Percentiles rank a stretch among this genome's conserved stretches.
Evolutionary conservation across 2,797 vertebrate species (phyloP).

Genomic region (Clarias platycephalus): DNA sequence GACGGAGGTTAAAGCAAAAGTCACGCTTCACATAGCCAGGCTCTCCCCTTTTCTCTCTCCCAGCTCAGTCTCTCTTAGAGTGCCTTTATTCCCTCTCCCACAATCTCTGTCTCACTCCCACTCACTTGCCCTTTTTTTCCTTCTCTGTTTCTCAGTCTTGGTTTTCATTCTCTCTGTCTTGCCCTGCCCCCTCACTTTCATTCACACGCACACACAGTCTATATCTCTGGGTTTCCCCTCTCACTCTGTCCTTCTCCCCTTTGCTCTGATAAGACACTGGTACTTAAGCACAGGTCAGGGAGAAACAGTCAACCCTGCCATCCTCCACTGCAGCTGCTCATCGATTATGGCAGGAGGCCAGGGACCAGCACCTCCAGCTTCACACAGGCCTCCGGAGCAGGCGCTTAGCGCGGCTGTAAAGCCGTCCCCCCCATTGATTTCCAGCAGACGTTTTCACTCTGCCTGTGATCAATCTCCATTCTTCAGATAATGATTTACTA

Average conservation of each 20-base stretch:
- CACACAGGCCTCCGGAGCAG: constrained; percentile 28
- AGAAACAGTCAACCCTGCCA: constrained; percentile 41
- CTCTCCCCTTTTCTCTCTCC: constrained; percentile 4
- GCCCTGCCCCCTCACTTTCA: constrained; percentile 1
- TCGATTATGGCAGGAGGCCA: constrained; percentile 54
- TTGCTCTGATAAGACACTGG: constrained; percentile 41
- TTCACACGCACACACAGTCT: neutral
- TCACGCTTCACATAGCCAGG: constrained; percentile 53
- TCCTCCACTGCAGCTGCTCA: constrained; percentile 43
- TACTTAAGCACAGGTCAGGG: constrained; percentile 51
- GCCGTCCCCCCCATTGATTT: constrained; percentile 45
- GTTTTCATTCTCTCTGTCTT: neutral
- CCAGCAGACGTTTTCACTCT: constrained; percentile 37
- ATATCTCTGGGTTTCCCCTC: constrained; percentile 31
- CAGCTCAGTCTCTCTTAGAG: neutral
- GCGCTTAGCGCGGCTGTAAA: constrained; percentile 42
- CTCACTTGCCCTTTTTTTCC: constrained; percentile 7
- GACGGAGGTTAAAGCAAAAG: constrained; percentile 67
- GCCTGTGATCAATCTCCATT: constrained; percentile 48
- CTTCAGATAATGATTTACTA: constrained; percentile 49
- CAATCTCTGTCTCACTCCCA: constrained; percentile 20
- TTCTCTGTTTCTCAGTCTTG: constrained; percentile 17
- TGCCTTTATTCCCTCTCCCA: constrained; percentile 14
- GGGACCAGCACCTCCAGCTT: constrained; percentile 50
- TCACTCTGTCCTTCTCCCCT: constrained; percentile 30